A percentile compares a stretch with the other conserved stretches of the same genome.
Evolutionary conservation across 2,113 vertebrate species (phyloP).

Genomic region (Numida meleagris): DNA sequence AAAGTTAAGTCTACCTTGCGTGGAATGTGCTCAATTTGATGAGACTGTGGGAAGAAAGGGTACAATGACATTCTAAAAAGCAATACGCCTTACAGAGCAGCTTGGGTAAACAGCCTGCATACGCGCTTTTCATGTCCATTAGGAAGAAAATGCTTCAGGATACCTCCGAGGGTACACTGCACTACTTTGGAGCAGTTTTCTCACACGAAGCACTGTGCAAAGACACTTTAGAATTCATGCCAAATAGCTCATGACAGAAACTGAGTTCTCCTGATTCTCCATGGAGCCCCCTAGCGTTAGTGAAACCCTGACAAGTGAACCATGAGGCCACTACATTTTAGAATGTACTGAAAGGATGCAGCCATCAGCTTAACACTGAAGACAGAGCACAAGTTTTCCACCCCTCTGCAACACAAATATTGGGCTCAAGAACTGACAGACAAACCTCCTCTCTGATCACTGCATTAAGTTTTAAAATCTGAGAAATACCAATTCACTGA

Average conservation of each 20-base stretch:
- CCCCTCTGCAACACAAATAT: neutral
- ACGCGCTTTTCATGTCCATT: neutral
- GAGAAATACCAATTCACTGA: neutral
- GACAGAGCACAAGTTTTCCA: neutral
- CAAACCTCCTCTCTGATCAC: neutral
- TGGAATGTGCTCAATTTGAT: neutral
- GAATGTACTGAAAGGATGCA: neutral
- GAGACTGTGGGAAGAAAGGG: neutral
- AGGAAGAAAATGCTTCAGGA: neutral
- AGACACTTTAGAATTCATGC: neutral
- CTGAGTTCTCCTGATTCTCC: neutral
- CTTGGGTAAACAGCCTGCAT: neutral
- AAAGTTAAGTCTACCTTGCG: neutral
- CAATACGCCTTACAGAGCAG: fast-evolving
- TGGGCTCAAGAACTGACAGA: neutral
- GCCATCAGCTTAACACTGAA: fast-evolving
- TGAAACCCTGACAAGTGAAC: neutral
- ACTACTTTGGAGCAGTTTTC: neutral
- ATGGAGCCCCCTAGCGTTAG: neutral
- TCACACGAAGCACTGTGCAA: neutral
- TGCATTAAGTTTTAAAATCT: neutral
- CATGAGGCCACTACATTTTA: neutral
- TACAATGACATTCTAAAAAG: neutral
- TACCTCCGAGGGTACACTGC: neutral
- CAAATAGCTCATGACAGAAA: neutral